phyloP scores from a whole-genome alignment of 37 sponge, comb jelly and placozoan genomes.

The Hexactinellida sp. region DNA sequence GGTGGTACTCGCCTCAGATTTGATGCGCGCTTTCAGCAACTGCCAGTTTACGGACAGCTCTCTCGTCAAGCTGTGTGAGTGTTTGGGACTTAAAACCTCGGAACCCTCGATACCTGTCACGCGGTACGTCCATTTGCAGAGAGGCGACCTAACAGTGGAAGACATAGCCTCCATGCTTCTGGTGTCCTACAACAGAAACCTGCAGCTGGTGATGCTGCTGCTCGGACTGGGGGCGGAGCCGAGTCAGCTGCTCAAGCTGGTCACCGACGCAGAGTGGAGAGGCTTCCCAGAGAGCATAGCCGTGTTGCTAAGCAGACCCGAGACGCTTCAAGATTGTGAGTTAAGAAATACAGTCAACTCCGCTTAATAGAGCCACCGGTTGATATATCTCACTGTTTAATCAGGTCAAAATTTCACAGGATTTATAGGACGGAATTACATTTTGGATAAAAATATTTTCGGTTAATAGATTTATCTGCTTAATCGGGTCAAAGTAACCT shows the following conservation, averaged over 20 bases:
- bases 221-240: neutral
- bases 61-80: neutral
- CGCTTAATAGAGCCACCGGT: too few relatives aligned
- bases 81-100: neutral
- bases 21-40: neutral
- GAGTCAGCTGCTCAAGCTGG: neutral
- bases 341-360: too few relatives aligned
- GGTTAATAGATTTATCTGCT: too few relatives aligned
- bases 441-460: too few relatives aligned
- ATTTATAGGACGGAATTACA: too few relatives aligned
- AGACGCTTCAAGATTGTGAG: neutral
- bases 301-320: neutral
- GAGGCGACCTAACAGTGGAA: neutral
- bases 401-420: too few relatives aligned
- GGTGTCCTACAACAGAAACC: neutral
- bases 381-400: too few relatives aligned
- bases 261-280: neutral
- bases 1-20: neutral
- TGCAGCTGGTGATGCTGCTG: neutral
- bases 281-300: neutral
- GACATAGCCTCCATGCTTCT: neutral
- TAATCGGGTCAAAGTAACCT: too few relatives aligned
- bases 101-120: neutral
- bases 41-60: neutral
- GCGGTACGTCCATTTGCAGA: neutral